These are phyloP conservation scores for Lepisosteus oculatus DNA, from an alignment of 2,113 vertebrate genomes.

Conservation along the genomic window DNA sequence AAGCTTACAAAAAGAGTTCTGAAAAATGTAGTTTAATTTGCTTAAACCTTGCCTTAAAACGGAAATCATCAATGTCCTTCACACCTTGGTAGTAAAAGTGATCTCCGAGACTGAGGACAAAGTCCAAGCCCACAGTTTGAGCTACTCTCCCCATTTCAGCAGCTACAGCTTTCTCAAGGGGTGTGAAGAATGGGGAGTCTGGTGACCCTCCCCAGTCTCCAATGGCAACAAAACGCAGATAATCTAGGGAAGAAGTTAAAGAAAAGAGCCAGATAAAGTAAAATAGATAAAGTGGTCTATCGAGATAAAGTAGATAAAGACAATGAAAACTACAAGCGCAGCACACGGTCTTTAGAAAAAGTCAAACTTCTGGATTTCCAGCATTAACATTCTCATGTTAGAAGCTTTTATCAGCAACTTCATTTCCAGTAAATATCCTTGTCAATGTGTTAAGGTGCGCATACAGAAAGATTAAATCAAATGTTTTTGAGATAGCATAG, in stretches of 20 bases:
- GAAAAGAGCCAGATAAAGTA: no score
- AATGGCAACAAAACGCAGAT: conserved; percentile 48
- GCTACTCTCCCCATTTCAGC: conserved; percentile 39
- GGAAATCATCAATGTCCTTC: conserved; percentile 45
- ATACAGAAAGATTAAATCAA: no score
- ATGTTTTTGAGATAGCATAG: no score
- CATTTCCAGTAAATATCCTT: no score
- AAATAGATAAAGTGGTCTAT: no score
- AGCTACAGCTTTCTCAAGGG: conserved; percentile 45
- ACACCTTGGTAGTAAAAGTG: conserved; percentile 60
- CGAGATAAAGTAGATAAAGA: no score
- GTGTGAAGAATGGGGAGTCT: conserved; percentile 43
- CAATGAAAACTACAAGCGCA: no score
- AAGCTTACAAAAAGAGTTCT: no score
- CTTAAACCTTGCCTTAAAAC: conserved; percentile 52
- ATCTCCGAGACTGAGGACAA: conserved; percentile 61
- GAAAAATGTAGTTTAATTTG: no score
- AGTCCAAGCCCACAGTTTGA: conserved; percentile 42
- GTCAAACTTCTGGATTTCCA: background rate
- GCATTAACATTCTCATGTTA: background rate
- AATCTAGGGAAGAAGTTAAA: conserved; percentile 29
- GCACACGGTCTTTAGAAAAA: background rate
- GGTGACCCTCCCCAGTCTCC: conserved; percentile 62
- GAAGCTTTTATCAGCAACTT: background rate
- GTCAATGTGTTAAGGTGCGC: no score